Evolutionary conservation across 2,888 invertebrate genomes (phyloP), one percentile per base, ranked within the genome.

Genomic region (Oscheius onirici): DNA sequence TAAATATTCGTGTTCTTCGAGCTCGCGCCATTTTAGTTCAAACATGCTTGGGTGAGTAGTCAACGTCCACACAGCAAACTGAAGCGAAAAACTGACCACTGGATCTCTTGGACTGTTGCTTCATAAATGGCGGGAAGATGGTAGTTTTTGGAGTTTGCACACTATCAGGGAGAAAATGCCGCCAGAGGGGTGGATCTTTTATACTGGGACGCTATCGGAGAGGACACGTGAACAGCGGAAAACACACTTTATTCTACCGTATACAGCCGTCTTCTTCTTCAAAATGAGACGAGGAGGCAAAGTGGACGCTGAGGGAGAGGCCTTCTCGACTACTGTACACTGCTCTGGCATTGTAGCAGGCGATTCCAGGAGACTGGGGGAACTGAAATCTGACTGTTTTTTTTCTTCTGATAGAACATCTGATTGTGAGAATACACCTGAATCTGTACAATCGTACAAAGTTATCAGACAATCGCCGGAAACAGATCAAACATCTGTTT

Each of bases 371-470:
- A 17, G 52, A 54, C 11, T 17, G 15, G 1, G 66, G 66, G 15
- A 66, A 52, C 66, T 66, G 68, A 24, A 68, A 68, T 13, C 3
- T 24, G n/a, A n/a, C n/a, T n/a, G n/a, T n/a, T n/a, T n/a, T n/a
- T n/a, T n/a, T n/a, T n/a, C n/a, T n/a, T n/a, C n/a, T n/a, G n/a
- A n/a, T n/a, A n/a, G n/a, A n/a, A n/a, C n/a, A n/a, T n/a, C n/a
- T n/a, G n/a, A n/a, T n/a, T n/a, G n/a, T n/a, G n/a, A n/a, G n/a
- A n/a, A n/a, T n/a, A 34, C 8, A 34, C 8, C 8, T 8, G 34
- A 6, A 8, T 34, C 8, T 34, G 34, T 34, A 6, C 34, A 34
- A 6, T 34, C 34, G 34, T 34, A 34, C 34, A 34, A 34, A 34
- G 34, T 34, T 34, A 34, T 34, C 34, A 34, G 34, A 3, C 46